Evolutionary conservation across 2,797 vertebrate genomes (phyloP), one percentile per base, ranked within the genome.

Genomic region (Argyrosomus regius): DNA sequence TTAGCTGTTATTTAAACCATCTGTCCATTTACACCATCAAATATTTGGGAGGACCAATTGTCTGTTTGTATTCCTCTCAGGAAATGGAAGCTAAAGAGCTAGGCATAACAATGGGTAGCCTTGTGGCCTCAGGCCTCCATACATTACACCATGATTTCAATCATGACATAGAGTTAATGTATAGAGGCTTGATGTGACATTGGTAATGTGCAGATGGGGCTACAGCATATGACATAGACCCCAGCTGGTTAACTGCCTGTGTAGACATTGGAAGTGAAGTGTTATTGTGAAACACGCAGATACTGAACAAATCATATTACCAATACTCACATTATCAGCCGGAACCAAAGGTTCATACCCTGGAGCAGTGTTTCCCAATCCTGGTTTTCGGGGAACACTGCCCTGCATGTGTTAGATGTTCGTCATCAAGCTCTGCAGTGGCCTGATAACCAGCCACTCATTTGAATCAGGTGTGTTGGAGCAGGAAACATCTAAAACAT

Each of bases 191-290:
- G 17, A 20, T 75, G 72, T 12, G 7, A 53, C 18, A 0, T 22
- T 24, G 48, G 20, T 5, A 20, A 6, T 26, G 59, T 10, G 39
- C 56, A 65, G 61, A 57, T 49, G 61, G 61, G 53, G 4, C 16
- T 3, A 10, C 7, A 17, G 17, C 16, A 24, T 11, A 31, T 20
- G 26, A 46, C 49, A 31, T 18, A 4, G 17, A 16, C 13, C 35
- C 41, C 60, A 22, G 71, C 49, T 63, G 59, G 49, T 64, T 56
- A 22, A 75, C 26, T 24, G 28, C 16, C 26, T 41, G 4, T 39
- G 43, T 9, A 58, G 45, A 14, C 39, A 56, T n/a, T 43, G 18
- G 17, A 62, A 22, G 4, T 60, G 22, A 52, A 26, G 41, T 20
- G 14, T 49, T 57, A 26, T 58, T 10, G 17, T 59, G n/a, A 39